Evolutionary conservation across 2,888 invertebrate species (phyloP).

Genomic region (Drosophila fungiperda): DNA sequence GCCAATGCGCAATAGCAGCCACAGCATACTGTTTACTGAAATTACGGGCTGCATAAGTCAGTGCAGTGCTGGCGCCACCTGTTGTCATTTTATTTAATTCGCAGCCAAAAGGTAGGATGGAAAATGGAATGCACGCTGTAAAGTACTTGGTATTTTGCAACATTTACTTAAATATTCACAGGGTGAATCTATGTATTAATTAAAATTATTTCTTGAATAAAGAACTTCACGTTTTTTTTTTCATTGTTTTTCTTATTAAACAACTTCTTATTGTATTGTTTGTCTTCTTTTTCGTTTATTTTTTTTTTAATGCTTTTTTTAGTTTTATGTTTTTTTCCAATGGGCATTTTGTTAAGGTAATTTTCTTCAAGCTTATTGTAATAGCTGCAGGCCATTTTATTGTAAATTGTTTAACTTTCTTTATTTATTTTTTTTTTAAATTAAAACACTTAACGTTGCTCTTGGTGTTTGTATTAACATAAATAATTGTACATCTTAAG

Average conservation of each 20-base stretch:
- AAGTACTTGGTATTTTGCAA: constrained; percentile 11
- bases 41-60: not conserved
- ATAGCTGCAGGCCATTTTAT: constrained; percentile 49
- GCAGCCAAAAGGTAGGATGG: not conserved
- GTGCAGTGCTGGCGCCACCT: constrained; percentile 7
- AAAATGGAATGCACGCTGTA: not conserved
- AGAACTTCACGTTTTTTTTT: constrained; percentile 14
- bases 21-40: constrained; percentile 1
- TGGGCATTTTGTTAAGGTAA: constrained; percentile 63
- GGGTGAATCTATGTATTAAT: constrained; percentile 20
- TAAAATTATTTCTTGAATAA: constrained; percentile 35
- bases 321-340: constrained; percentile 32
- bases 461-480: constrained; percentile 35
- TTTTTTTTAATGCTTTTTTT: constrained; percentile 4
- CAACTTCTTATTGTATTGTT: constrained; percentile 19
- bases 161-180: constrained; percentile 45
- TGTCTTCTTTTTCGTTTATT: not conserved
- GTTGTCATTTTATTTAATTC: not conserved
- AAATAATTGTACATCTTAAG: constrained; percentile 44
- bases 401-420: constrained; percentile 12
- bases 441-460: constrained; percentile 33
- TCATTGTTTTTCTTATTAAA: not conserved
- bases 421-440: constrained; percentile 5
- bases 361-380: constrained; percentile 69
- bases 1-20: not conserved